Evolutionary conservation across 1,140 invertebrate genomes (phyloP), one percentile per base, ranked within the genome.

Genomic region (Varroa destructor): DNA sequence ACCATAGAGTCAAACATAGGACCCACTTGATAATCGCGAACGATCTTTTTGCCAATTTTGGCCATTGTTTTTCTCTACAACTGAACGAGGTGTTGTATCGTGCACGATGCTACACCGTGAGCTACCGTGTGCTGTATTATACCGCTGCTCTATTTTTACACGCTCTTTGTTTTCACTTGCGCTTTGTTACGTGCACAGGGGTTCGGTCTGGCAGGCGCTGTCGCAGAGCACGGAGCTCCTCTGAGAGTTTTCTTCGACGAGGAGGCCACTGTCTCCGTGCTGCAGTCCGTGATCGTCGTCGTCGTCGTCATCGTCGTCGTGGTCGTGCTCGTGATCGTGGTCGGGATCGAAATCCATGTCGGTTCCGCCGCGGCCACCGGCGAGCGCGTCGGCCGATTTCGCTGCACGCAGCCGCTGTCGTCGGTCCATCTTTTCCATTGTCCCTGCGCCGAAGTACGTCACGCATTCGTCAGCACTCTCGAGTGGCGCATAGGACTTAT

Each of bases 201-300:
- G 61, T 67, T 67, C 61, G 1, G 61, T 67, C 46, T 67, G 61
- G 36, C 61, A 67, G 61, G 61, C 61, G 61, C 61, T 67, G 61
- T 67, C 61, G 37, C 61, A 67, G 61, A 67, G 61, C 61, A 67
- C 61, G 61, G 61, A 67, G 61, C 61, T 67, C 61, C 61, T 67
- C 36, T 67, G 61, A 14, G 61, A 67, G 61, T 67, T 67, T 37
- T 67, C 61, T 40, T 67, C 61, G 37, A 67, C 61, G 12, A 67
- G 46, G 61, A 67, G 61, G 14, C 61, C 61, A 67, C 61, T 67
- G 61, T 67, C 61, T 37, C 61, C 61, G 37, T 67, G 61, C 61
- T 67, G 61, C 8, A 67, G 37, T 14, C 61, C 46, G 12, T 42
- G 25, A 42, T 42, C 57, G 57, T 42, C 42, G 57, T 3, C 36